Evolutionary conservation across 1,140 invertebrate genomes (phyloP), one percentile per base, ranked within the genome.

Genomic region (Vanessa atalanta): DNA sequence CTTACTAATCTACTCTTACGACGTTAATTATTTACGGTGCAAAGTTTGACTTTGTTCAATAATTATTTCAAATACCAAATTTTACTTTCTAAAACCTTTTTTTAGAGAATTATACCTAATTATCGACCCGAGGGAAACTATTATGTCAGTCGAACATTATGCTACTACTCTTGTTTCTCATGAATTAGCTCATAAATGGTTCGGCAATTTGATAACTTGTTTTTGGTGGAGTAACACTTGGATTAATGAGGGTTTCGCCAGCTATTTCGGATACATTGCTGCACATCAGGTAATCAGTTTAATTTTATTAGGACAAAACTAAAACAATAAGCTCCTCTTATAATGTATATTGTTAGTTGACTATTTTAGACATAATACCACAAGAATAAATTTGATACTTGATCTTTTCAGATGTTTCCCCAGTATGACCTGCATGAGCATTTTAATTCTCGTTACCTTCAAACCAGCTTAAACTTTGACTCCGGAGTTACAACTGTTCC

Each of bases 171-270:
- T 95, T 1, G 93, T 96, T 16, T 93, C 95, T 2, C 95, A 96
- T 73, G 95, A 96, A 79, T 94, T 95, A 20, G 92, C 94, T 7
- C 95, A 96, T 75, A 94, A 93, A 86, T 96, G 95, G 95, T 96
- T 95, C 65, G 95, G 95, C 4, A 94, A 96, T 87, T 86, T 94
- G 20, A 94, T 96, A 5, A 96, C 95, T 23, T 95, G 95, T 69
- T 88, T 94, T 47, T 96, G 95, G 95, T 96, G 95, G 95, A 94
- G 94, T 53, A 94, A 95, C 55, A 94, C 94, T 8, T 96, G 95
- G 95, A 90, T 96, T 3, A 96, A 96, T 71, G 95, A 96, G 87
- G 95, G 95, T 1, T 96, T 96, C 80, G 95, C 95, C 1, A 93
- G 94, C 47, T 96, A 94, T 71, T 94, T 95, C 74, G 93, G 95